Base-by-base conservation (phyloP, 2,888 invertebrate genomes). In the Apeira syringaria region DNA sequence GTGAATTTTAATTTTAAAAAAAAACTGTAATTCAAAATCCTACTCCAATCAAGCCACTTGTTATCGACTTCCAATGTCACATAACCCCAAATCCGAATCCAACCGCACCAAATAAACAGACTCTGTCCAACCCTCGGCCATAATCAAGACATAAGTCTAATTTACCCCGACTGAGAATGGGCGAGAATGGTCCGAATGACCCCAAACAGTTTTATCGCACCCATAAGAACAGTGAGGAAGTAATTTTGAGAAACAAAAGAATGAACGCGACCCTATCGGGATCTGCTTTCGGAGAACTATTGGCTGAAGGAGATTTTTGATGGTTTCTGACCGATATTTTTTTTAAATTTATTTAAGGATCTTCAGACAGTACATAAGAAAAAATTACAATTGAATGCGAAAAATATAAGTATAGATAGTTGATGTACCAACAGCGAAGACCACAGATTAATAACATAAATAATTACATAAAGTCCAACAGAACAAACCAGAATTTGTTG, bases 161-260 rank as follows among this genome's bases (percentile, higher is more conserved):
- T 81, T 80, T 71, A 61, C 63, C 54, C 64, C 61, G 41, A 46
- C 57, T 62, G 62, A 57, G 56, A 68, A 69, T 33, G 61, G 62
- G 46, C 42, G 47, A 9, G 18, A 36, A 44, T 28, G 47, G 36
- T 2, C 20, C 20, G 24, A 52, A 51, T 37, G 24, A 37, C 9
- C 37, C 29, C 31, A 28, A 59, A 77, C 77, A 73, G 70, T 73
- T 80, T 84, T 83, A 83, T 84, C 83, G 76, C 50, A 61, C 72
- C 78, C 79, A 69, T 74, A 78, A 75, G 77, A 64, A 73, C 67
- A 70, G 69, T 79, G 72, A 78, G 80, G 74, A 79, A 75, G 79
- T 73, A 70, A 79, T 84, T 83, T 68, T 50, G 53, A 66, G 67
- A 76, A 80, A 82, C 83, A 83, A 81, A 82, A 74, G 75, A 55